Base-by-base conservation (phyloP, 2,113 vertebrate species). In the Strigops habroptila region DNA sequence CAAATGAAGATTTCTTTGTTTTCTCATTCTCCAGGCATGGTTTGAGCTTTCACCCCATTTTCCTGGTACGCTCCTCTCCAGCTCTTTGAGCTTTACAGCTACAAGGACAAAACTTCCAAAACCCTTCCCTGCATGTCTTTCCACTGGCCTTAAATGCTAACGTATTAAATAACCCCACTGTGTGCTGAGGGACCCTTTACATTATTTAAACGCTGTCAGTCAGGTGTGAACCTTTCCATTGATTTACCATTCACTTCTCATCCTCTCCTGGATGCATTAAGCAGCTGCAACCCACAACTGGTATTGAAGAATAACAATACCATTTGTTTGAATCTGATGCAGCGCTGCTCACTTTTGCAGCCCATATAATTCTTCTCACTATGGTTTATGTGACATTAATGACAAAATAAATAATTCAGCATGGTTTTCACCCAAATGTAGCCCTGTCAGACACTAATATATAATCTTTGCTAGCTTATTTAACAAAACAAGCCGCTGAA, bases 401-500 rank as follows among this genome's bases (percentile, higher is more conserved):
- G 95, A 93, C 93, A 91, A 94, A 96, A 97, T 95, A 97, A 95
- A 97, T 97, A 96, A 97, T 97, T 94, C 91, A 96, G 62, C 37
- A 35, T 3, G 18, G 62, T 94, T 95, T 93, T 89, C 90, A 89
- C 74, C 80, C 88, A 95, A 92, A 95, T 75, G 65, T 84, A 94
- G 90, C 84, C 59, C 51, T 94, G 88, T 85, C 95, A 91, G 65
- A 64, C 73, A 92, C 83, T 92, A 92, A 96, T 79, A 91, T 39
- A 93, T 35, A 76, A 85, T 77, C 77, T 82, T 91, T 82, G 53
- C 83, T 82, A 73, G 62, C 83, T 93, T 95, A 92, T 93, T 95
- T 94, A 97, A 95, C 1, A 8, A 85, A 97, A 95, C 71, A 92
- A 91, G 86, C 33, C 23, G 30, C 52, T 64, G 65, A 93, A 75